These are phyloP conservation scores for Leuctra nigra DNA, from an alignment of 2,888 invertebrate species.

Conservation along the genomic window DNA sequence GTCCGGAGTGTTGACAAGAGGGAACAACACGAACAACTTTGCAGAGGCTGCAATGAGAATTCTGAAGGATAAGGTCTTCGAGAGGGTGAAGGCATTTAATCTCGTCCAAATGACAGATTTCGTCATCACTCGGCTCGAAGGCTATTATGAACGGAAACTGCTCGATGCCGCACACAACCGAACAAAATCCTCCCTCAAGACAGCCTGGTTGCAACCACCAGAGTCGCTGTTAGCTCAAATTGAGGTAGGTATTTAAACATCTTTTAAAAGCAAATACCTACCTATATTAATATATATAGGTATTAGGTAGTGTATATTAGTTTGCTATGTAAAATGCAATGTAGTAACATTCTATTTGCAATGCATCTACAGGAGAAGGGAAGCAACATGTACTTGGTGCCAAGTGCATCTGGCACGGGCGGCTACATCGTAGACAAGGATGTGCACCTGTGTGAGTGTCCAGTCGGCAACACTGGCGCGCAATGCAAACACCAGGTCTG, in stretches of 20 bases:
- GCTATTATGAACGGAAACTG: constrained; percentile 8
- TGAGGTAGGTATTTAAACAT: too few species aligned
- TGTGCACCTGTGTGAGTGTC: neutral
- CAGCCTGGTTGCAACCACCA: neutral
- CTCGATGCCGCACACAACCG: constrained; percentile 2
- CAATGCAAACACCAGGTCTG: neutral
- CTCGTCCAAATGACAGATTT: constrained; percentile 22
- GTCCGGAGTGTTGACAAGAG: constrained; percentile 27
- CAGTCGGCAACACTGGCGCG: neutral
- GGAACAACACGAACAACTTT: constrained; percentile 30
- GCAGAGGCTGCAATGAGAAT: constrained; percentile 30
- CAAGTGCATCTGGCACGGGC: neutral
- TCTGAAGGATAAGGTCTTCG: constrained; percentile 30
- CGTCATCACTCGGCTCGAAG: neutral
- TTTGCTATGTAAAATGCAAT: too few species aligned
- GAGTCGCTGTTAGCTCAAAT: too few species aligned
- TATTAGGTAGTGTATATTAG: too few species aligned
- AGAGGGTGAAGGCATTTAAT: constrained; percentile 31
- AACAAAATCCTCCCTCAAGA: too few species aligned
- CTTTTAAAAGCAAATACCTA: too few species aligned
- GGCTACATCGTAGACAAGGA: neutral
- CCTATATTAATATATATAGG: too few species aligned
- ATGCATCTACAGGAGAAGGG: too few species aligned
- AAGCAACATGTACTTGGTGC: too few species aligned
- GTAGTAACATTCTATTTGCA: too few species aligned